Conservation (phyloP, 1,140 invertebrate species). For the Glossosoma conforme region DNA sequence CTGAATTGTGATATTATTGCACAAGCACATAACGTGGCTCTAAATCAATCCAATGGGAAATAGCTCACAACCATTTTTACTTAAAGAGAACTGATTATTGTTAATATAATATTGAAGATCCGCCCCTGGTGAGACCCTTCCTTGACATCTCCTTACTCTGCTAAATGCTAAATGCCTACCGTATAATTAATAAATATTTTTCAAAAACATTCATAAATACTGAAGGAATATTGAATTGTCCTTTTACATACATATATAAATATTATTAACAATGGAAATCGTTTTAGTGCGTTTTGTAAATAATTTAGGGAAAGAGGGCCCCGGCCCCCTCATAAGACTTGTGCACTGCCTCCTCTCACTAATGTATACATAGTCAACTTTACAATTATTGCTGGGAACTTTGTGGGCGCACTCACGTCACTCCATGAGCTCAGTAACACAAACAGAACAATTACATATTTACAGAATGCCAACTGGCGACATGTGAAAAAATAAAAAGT, state of each 20-base stretch:
- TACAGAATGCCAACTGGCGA: constrained; percentile 13
- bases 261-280: constrained; percentile 27
- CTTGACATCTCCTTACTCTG: constrained; percentile 16
- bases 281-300: constrained; percentile 29
- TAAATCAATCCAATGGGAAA: constrained; percentile 47
- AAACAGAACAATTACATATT: constrained; percentile 17
- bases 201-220: constrained; percentile 31
- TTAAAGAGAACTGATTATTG: constrained; percentile 32
- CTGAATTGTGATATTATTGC: constrained; percentile 55
- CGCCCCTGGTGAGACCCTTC: too few relatives aligned
- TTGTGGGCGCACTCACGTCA: constrained; percentile 28
- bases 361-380: constrained; percentile 11
- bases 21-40: constrained; percentile 53
- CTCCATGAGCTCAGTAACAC: constrained; percentile 16
- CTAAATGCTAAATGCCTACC: constrained; percentile 29
- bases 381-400: constrained; percentile 30
- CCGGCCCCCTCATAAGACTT: constrained; percentile 21
- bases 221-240: constrained; percentile 31
- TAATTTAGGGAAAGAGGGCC: constrained; percentile 24
- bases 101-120: constrained; percentile 27
- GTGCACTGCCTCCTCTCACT: not conserved
- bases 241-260: constrained; percentile 21
- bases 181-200: constrained; percentile 31
- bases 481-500: constrained; percentile 10
- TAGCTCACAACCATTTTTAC: constrained; percentile 51